Percentiles rank a stretch among this genome's conserved stretches.
Evolutionary conservation across 2,113 vertebrate species (phyloP).

Genomic region (Emberiza fucata): DNA sequence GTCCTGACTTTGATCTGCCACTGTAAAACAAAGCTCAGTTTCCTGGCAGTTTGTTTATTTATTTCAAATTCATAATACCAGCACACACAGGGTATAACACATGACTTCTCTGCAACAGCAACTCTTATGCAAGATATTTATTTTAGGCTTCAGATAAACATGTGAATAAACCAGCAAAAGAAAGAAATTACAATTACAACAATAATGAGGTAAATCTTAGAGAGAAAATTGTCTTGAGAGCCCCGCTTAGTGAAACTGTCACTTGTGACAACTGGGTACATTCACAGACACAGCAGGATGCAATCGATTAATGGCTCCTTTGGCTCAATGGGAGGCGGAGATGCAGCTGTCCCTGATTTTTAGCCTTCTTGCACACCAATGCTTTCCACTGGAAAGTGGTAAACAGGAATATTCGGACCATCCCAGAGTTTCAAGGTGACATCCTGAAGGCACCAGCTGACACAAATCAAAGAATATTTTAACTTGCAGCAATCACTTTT

Average conservation of each 20-base stretch:
- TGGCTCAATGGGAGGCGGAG: not conserved
- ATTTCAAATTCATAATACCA: not conserved
- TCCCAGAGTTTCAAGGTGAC: conserved; percentile 72
- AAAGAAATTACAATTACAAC: not conserved
- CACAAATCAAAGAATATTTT: not conserved
- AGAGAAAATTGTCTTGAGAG: not conserved
- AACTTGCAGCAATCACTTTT: not conserved
- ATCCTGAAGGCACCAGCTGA: conserved; percentile 77
- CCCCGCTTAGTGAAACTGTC: not conserved
- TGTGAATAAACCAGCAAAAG: not conserved
- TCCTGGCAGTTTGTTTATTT: not conserved
- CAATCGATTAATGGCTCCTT: conserved; percentile 1
- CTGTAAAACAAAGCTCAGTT: not conserved
- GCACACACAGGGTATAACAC: not conserved
- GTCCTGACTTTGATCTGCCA: not conserved
- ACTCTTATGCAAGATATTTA: not conserved
- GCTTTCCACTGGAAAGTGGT: not conserved
- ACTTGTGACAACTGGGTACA: not conserved
- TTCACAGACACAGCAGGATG: not conserved
- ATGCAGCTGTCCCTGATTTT: not conserved
- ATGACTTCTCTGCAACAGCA: not conserved
- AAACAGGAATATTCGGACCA: conserved; percentile 68
- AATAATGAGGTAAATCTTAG: not conserved
- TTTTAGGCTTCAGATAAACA: not conserved
- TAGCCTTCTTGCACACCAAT: not conserved